Evolutionary conservation across 92 coral and sea anemone genomes (phyloP).

Genomic region (Paragorgia papillata): DNA sequence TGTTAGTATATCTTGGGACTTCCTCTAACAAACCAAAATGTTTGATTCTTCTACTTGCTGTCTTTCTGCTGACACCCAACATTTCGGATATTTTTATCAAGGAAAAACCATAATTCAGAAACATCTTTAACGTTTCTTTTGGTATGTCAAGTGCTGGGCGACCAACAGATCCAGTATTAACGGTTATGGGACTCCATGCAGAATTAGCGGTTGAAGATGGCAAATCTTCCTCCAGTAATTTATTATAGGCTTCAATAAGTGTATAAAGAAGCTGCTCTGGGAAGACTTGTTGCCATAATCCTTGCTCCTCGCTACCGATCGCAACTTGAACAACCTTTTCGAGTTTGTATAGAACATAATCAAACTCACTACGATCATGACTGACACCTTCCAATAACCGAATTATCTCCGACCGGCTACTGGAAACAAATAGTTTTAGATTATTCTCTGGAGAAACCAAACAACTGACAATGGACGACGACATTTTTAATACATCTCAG

Average conservation of each 20-base stretch:
- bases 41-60: constrained; percentile 45
- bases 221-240: constrained; percentile 17
- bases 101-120: constrained; percentile 38
- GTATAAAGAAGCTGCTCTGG: constrained; percentile 40
- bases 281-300: constrained; percentile 33
- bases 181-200: background rate
- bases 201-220: background rate
- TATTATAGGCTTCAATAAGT: constrained; percentile 33
- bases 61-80: constrained; percentile 35
- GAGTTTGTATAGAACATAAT: too few relatives aligned
- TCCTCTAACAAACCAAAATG: constrained; percentile 42
- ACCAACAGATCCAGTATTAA: constrained; percentile 15
- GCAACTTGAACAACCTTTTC: too few relatives aligned
- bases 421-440: too few relatives aligned
- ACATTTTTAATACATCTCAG: too few relatives aligned
- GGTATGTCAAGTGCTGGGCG: constrained; percentile 51
- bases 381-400: background rate
- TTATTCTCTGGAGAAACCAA: too few relatives aligned
- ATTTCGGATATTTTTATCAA: constrained; percentile 42
- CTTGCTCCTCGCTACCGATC: constrained; percentile 39
- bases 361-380: too few relatives aligned
- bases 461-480: too few relatives aligned
- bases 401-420: background rate
- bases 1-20: constrained; percentile 23
- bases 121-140: constrained; percentile 45